Base-by-base conservation (phyloP, 2,888 invertebrate species). In the Pandemis corylana region DNA sequence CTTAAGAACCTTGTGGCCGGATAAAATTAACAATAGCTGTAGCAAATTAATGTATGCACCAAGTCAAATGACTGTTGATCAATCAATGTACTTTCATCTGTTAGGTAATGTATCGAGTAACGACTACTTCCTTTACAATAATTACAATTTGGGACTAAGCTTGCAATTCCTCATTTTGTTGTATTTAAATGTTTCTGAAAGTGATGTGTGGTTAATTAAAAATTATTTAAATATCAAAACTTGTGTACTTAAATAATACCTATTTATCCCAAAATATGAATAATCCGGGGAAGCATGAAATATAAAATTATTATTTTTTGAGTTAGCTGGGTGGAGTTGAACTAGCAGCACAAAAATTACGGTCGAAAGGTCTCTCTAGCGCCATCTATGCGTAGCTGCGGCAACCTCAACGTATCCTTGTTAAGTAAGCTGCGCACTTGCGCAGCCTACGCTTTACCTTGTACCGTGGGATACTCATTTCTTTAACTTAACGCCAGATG, bases 1-100 rank as follows among this genome's bases (percentile, higher is more conserved):
- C 89, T 95, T 59, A 93, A 95, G 86, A 95, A 95, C 82, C 87
- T 95, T 12, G 89, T 94, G 73, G 88, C 92, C 51, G 91, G 92
- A 80, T 94, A 91, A 79, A 82, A 73, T 42, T 15, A 36, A 67
- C 41, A 15, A 51, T 61, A 74, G 36, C 53, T 42, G 46, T 71
- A 71, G 71, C n/a, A 74, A 74, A 70, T 74, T 59, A 74, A 67
- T 71, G 75, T 69, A 72, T 72, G 72, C 76, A 69, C 76, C 63
- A 76, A 73, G 68, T 69, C 66, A 75, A 74, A 71, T 75, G 75
- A 71, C 71, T 71, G 49, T 64, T 71, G 46, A 51, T 76, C 42
- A 68, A 72, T 68, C 62, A 44, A 68, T 76, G 76, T 72, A 66
- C 62, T 56, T 73, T 66, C 69, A 69, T 28, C 71, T 76, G 68